These are phyloP conservation scores for Allophyes oxyacanthae DNA, from an alignment of 2,888 invertebrate species.

Conservation along the genomic window DNA sequence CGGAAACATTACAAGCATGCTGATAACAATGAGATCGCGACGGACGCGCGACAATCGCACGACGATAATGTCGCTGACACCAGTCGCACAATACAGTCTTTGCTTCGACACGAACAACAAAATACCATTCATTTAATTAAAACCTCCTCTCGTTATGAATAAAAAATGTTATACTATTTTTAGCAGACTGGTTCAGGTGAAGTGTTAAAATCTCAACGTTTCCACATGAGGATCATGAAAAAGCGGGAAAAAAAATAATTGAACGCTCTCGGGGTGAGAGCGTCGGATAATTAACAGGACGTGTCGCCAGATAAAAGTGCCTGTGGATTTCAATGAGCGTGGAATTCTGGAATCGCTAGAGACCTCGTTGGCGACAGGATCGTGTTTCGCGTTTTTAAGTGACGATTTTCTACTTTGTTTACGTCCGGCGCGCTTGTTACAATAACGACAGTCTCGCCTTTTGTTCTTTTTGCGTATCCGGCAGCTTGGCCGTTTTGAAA, in stretches of 20 bases:
- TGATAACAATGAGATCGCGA: constrained; percentile 61
- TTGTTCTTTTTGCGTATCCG: constrained; percentile 64
- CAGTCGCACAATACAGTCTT: constrained; percentile 65
- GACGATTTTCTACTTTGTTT: constrained; percentile 81
- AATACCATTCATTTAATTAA: constrained; percentile 85
- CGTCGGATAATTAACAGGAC: constrained; percentile 88
- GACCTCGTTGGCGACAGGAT: constrained; percentile 67
- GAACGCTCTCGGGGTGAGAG: constrained; percentile 84
- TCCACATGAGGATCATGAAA: constrained; percentile 84
- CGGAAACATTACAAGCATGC: constrained; percentile 68
- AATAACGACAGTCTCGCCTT: constrained; percentile 67
- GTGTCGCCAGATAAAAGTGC: constrained; percentile 87
- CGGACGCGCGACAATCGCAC: constrained; percentile 48
- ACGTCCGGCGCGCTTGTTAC: constrained; percentile 70
- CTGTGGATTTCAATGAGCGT: constrained; percentile 83
- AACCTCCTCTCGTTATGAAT: constrained; percentile 75
- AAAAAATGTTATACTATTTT: constrained; percentile 80
- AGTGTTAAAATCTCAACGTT: constrained; percentile 88
- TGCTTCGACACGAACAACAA: constrained; percentile 68
- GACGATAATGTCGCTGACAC: constrained; percentile 52
- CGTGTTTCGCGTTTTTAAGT: constrained; percentile 78
- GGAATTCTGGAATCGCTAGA: constrained; percentile 75
- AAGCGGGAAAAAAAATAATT: constrained; percentile 86
- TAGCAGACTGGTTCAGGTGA: constrained; percentile 84
- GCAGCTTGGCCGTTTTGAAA: constrained; percentile 62